These are phyloP conservation scores for Anser cygnoides DNA, from an alignment of 2,113 vertebrate genomes.

Conservation along the genomic window DNA sequence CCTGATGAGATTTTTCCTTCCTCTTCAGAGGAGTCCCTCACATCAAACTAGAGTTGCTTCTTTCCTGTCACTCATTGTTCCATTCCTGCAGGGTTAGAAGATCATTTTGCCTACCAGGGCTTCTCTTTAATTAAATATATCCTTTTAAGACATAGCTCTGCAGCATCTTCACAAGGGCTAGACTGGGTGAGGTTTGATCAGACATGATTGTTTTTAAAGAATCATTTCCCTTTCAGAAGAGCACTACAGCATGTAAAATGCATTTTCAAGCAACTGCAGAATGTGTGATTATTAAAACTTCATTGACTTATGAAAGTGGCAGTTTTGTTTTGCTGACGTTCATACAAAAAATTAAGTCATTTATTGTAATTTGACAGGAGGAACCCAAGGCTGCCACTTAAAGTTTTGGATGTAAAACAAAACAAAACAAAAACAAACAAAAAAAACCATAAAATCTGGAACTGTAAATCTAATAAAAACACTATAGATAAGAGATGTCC, in stretches of 20 bases:
- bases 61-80: constrained; percentile 57
- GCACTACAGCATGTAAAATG: background rate
- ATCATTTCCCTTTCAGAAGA: background rate
- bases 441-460: background rate
- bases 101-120: background rate
- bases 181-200: background rate
- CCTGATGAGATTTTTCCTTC: constrained; percentile 52
- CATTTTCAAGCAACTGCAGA: background rate
- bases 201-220: background rate
- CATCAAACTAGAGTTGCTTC: constrained; percentile 36
- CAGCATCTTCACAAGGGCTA: background rate
- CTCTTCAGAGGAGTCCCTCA: background rate
- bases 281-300: background rate
- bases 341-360: background rate
- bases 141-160: background rate
- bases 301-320: background rate
- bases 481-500: background rate
- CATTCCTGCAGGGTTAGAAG: background rate
- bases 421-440: background rate
- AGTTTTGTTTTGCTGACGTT: background rate
- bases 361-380: background rate
- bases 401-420: background rate
- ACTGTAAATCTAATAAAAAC: background rate
- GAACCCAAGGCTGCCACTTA: background rate
- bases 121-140: constrained; percentile 21